A percentile compares a stretch with the other conserved stretches of the same genome.
Conservation (phyloP, 1,140 invertebrate species). For the Zaprionus ghesquierei region DNA sequence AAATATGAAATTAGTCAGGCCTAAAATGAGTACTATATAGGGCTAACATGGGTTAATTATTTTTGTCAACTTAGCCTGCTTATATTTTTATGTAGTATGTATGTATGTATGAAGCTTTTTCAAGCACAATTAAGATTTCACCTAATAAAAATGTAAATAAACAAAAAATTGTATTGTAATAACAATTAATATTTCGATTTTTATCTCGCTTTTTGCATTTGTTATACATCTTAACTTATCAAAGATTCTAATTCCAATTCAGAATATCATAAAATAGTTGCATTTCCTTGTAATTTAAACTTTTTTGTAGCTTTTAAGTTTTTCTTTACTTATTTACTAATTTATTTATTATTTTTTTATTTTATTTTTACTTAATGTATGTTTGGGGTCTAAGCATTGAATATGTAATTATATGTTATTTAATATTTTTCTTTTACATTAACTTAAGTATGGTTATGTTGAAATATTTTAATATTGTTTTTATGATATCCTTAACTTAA, state of each 20-base stretch:
- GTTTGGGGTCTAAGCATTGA: not conserved
- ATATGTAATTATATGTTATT: not conserved
- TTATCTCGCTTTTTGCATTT: not conserved
- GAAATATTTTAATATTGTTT: not conserved
- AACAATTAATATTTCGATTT: not conserved
- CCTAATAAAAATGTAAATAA: not conserved
- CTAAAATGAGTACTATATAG: not conserved
- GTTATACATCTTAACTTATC: not conserved
- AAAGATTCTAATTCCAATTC: not conserved
- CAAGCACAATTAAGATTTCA: not conserved
- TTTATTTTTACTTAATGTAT: not conserved
- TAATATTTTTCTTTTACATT: not conserved
- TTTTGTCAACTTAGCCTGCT: not conserved
- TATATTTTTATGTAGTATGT: not conserved
- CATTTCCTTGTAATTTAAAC: not conserved
- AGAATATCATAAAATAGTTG: not conserved
- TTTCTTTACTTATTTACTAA: not conserved
- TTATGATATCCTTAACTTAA: not conserved
- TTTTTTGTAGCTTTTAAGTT: not conserved
- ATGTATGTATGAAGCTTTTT: not conserved
- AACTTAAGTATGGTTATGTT: not conserved
- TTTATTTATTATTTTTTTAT: not conserved
- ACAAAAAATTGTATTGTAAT: not conserved
- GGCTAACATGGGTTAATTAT: not conserved
- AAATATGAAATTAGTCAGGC: not conserved